These are phyloP conservation scores for Atrina japonica DNA, from an alignment of 2,888 invertebrate genomes.

Conservation along the genomic window DNA sequence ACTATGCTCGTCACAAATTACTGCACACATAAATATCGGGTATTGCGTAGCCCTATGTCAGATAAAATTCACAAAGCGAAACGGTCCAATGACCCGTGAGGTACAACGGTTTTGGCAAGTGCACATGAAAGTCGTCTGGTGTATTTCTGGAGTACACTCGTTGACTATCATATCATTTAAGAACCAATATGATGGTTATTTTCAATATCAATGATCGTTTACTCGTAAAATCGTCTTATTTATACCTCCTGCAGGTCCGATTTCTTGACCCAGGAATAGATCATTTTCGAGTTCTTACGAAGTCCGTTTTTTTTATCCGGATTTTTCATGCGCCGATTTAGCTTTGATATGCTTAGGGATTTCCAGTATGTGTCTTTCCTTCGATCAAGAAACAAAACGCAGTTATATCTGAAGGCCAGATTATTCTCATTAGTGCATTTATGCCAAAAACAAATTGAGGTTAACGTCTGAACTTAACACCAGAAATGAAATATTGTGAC, in stretches of 20 bases:
- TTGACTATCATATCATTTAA: conserved; percentile 16
- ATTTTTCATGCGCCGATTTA: too few species aligned
- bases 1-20: conserved; percentile 29
- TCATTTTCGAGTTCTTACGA: too few species aligned
- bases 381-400: too few species aligned
- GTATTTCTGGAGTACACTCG: conserved; percentile 10
- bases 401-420: too few species aligned
- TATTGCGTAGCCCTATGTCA: conserved; percentile 2
- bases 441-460: too few species aligned
- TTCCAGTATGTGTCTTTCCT: too few species aligned
- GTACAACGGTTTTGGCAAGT: conserved; percentile 3
- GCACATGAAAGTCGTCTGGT: conserved; percentile 8
- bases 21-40: conserved; percentile 9
- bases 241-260: conserved; percentile 21
- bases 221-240: conserved; percentile 4
- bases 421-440: too few species aligned
- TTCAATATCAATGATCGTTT: conserved; percentile 11
- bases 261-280: conserved; percentile 31
- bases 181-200: conserved; percentile 30
- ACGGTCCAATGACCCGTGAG: conserved; percentile 17
- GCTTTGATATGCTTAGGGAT: too few species aligned
- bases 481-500: too few species aligned
- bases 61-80: conserved; percentile 25
- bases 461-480: too few species aligned
- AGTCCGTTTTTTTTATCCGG: too few species aligned